These are phyloP conservation scores for Tyria jacobaeae DNA, from an alignment of 2,888 invertebrate genomes.

Conservation along the genomic window DNA sequence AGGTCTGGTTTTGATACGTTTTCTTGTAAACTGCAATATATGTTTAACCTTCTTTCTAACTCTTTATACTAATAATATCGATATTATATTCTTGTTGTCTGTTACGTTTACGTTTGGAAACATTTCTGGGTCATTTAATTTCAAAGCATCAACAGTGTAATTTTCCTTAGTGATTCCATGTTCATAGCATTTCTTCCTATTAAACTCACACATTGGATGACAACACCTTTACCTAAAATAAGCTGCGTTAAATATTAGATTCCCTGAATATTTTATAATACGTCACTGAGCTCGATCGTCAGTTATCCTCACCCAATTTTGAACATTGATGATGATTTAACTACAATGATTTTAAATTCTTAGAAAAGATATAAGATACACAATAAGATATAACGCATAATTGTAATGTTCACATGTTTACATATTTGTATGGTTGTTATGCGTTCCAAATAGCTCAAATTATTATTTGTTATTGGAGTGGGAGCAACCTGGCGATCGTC, in stretches of 20 bases:
- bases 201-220: slow-evolving; percentile 14
- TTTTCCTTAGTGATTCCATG: slow-evolving; percentile 45
- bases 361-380: no score
- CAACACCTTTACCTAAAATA: slow-evolving; percentile 22
- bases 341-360: no score
- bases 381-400: no score
- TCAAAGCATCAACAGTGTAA: slow-evolving; percentile 18
- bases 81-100: slow-evolving; percentile 3
- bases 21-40: slow-evolving; percentile 4
- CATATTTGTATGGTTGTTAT: no score
- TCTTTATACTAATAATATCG: slow-evolving; percentile 16
- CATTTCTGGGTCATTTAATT: slow-evolving; percentile 28
- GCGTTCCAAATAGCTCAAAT: slow-evolving; percentile 30
- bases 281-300: no score
- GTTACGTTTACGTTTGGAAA: slow-evolving; percentile 16
- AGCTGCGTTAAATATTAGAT: no score
- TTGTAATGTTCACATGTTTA: no score
- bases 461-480: no score
- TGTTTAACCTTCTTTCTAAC: slow-evolving; percentile 2
- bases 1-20: slow-evolving; percentile 15
- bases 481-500: slow-evolving; percentile 48
- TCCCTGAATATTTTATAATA: no score
- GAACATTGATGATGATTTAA: no score
- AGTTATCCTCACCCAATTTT: no score
- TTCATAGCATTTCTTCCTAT: slow-evolving; percentile 25